These are phyloP conservation scores for Phalanger gymnotis DNA, from an alignment of 2,797 vertebrate species.

Conservation along the genomic window DNA sequence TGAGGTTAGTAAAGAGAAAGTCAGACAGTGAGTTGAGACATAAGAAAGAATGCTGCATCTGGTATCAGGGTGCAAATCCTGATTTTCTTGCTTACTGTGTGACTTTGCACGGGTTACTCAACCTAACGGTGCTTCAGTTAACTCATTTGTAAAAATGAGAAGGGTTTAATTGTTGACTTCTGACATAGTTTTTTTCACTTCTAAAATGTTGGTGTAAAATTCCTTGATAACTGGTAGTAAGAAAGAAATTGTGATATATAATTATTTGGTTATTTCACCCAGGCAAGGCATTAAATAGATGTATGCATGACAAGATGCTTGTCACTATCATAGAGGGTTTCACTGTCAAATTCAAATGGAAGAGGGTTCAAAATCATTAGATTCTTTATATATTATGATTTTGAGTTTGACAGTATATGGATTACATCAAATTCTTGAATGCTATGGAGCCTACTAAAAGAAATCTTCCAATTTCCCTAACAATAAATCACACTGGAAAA, in stretches of 20 bases:
- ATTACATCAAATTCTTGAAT: not conserved
- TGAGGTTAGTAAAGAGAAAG: not conserved
- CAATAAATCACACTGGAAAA: not conserved
- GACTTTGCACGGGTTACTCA: not conserved
- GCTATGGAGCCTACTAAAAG: not conserved
- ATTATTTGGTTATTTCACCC: not conserved
- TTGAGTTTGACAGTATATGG: not conserved
- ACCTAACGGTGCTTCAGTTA: not conserved
- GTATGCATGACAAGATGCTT: not conserved
- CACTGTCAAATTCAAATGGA: not conserved
- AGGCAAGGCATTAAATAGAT: not conserved
- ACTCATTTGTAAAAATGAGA: not conserved
- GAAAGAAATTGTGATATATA: not conserved
- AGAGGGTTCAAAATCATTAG: not conserved
- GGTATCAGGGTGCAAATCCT: not conserved
- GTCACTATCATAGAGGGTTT: not conserved
- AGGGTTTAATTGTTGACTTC: not conserved
- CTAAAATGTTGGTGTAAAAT: not conserved
- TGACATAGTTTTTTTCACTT: not conserved
- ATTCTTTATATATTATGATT: not conserved
- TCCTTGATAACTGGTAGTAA: not conserved
- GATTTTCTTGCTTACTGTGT: not conserved
- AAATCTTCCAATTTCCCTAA: not conserved
- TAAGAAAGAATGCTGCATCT: rapidly evolving
- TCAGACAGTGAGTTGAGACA: not conserved